phyloP scores from a whole-genome alignment of 2,113 vertebrate species.

The Percopsis transmontana region DNA sequence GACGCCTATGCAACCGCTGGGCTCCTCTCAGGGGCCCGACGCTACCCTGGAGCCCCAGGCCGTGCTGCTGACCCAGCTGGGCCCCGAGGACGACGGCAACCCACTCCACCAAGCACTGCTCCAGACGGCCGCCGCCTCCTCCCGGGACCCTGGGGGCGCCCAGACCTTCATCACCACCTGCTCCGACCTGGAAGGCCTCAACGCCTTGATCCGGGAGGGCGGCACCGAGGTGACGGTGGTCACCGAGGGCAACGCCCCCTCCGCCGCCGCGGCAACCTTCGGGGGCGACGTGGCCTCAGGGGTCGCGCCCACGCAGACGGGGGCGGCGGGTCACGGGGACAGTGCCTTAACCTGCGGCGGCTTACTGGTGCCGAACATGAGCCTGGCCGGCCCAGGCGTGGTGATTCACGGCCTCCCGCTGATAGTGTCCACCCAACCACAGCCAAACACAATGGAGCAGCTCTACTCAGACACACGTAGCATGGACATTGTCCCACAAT shows the following conservation, averaged over 20 bases:
- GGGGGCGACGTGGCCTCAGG: constrained; percentile 63
- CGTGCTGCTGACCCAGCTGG: constrained; percentile 79
- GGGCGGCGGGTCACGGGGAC: constrained; percentile 7
- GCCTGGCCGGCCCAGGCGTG: constrained; percentile 65
- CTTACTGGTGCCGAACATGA: constrained; percentile 66
- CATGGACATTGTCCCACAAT: constrained; percentile 45
- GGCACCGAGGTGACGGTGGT: constrained; percentile 89
- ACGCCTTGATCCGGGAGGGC: constrained; percentile 90
- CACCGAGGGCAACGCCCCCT: constrained; percentile 77
- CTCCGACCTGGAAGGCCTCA: constrained; percentile 90
- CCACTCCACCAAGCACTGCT: constrained; percentile 82
- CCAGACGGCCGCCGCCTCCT: constrained; percentile 56
- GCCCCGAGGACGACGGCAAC: constrained; percentile 47
- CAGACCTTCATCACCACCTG: constrained; percentile 87
- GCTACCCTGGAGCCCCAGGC: constrained; percentile 72
- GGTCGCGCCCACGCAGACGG: constrained; percentile 65
- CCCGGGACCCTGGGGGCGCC: constrained; percentile 59
- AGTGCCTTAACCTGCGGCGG: constrained; percentile 23
- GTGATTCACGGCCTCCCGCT: constrained; percentile 76
- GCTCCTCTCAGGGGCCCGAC: constrained; percentile 65
- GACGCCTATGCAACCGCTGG: constrained; percentile 71
- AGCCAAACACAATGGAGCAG: constrained; percentile 51
- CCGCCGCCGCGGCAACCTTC: constrained; percentile 16
- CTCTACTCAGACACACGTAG: constrained; percentile 72
- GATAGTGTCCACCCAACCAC: constrained; percentile 58